Base-by-base conservation (phyloP, 2,113 vertebrate genomes). In the Ammodytes dubius region DNA sequence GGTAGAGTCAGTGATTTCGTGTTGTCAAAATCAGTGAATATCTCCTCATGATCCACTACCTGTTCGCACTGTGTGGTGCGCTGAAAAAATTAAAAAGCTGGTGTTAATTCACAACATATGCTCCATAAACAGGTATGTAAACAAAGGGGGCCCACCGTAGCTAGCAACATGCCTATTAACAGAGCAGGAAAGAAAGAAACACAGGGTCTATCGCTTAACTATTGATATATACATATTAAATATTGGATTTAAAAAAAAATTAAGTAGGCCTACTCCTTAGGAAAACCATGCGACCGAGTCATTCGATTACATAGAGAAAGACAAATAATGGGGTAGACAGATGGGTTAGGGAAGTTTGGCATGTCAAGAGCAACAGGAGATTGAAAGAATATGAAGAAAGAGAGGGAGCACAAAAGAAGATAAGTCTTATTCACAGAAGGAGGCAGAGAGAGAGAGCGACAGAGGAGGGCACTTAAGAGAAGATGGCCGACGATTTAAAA, bases 321-420 rank as follows among this genome's bases (percentile, higher is more conserved):
- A 61, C 49, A 13, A 13, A 64, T 64, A 70, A 4, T 49, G 9
- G n/a, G 9, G 59, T 37, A 71, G 81, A 77, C 79, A 83, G 89
- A 90, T 85, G 79, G 89, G 69, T 75, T n/a, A 67, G 87, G 80
- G 67, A 87, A 87, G 87, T 73, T 63, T 12, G 57, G 42, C 57
- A 87, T 73, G 83, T 80, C 50, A 84, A 65, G 72, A 82, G 73
- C 47, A 74, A 59, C 68, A 42, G 66, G 70, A 81, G 80, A 89
- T 88, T 88, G 72, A 42, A 75, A 52, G 79, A 63, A 37, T 46
- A 75, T 0, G 73, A 19, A 63, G 77, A 64, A 66, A 60, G 70
- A 78, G 42, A 66, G 59, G 76, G 63, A 7, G 52, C 53, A 78
- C 49, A 66, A 74, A 86, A 79, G 67, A 77, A 67, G 79, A 81